phyloP scores from a whole-genome alignment of 2,888 invertebrate species.

The Toxonevra muliebris region DNA sequence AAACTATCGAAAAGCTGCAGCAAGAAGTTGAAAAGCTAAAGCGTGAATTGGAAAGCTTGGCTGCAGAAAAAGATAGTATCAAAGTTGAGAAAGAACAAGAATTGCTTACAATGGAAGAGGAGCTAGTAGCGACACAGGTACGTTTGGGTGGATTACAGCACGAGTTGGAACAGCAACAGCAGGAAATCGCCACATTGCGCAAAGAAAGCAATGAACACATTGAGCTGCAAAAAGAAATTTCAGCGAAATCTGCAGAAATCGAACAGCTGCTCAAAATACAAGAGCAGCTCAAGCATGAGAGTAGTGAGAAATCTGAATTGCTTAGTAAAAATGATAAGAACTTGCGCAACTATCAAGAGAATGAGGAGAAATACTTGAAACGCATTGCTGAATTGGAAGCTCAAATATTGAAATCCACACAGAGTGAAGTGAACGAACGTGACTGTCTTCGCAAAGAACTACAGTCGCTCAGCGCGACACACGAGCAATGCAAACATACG shows the following conservation, averaged over 20 bases:
- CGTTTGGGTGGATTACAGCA: slow-evolving; percentile 46
- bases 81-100: slow-evolving; percentile 39
- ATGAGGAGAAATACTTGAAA: slow-evolving; percentile 49
- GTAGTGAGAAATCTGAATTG: slow-evolving; percentile 55
- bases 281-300: slow-evolving; percentile 49
- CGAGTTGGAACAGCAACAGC: slow-evolving; percentile 47
- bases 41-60: slow-evolving; percentile 32
- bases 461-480: slow-evolving; percentile 62
- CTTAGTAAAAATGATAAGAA: slow-evolving; percentile 55
- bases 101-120: slow-evolving; percentile 42
- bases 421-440: slow-evolving; percentile 49
- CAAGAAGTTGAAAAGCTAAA: slow-evolving; percentile 65
- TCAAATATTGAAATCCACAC: slow-evolving; percentile 51
- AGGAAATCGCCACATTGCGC: slow-evolving; percentile 42
- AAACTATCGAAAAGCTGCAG: slow-evolving; percentile 61
- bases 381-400: slow-evolving; percentile 53
- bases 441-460: slow-evolving; percentile 67
- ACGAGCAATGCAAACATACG: slow-evolving; percentile 56
- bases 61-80: slow-evolving; percentile 36
- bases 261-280: slow-evolving; percentile 44
- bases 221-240: slow-evolving; percentile 39
- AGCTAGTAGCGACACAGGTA: slow-evolving; percentile 45
- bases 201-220: slow-evolving; percentile 34
- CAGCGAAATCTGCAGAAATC: slow-evolving; percentile 40
- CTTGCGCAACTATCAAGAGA: slow-evolving; percentile 51